Base-by-base conservation (phyloP, 1,140 invertebrate species). In the Dysdera silvatica region DNA sequence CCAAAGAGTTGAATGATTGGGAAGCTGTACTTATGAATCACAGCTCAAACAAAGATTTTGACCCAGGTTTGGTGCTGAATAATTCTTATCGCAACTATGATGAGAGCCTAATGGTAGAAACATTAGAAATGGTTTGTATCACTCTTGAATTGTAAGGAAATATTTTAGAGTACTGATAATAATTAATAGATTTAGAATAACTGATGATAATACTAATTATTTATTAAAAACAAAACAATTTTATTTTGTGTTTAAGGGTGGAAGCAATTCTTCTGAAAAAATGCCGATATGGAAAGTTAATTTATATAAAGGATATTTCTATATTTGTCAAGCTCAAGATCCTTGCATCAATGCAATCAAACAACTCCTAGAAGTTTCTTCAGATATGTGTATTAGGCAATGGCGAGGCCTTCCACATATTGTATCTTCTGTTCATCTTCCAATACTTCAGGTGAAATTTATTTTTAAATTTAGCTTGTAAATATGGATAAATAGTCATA, bases 1-100 rank as follows among this genome's bases (percentile, higher is more conserved):
- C 89, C 0, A 96, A 95, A 73, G 94, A 98, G 76, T 75, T 98
- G 3, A 97, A 97, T 77, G 91, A 97, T 70, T 98, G 95, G 95
- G 91, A 96, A 69, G 78, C 88, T 28, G 71, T 98, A 4, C 74
- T 92, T 16, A 93, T 96, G 41, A 91, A 93, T 72, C 85, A 83
- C 67, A 75, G 74, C 6, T 75, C 72, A 65, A 70, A 84, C 80
- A 91, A 95, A n/a, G n/a, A n/a, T n/a, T n/a, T n/a, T 24, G 53
- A 63, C 18, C 87, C 91, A 3, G 88, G 90, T 68, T 77, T 96
- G n/a, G 86, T 95, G 49, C 72, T 97, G 28, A 95, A 98, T 70
- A 89, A 89, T 74, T 87, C 92, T 0, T 98, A 95, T 95, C 80
- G 91, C 58, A 85, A 92, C 48, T 85, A 93, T 51, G n/a, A n/a